Evolutionary conservation across 1,140 invertebrate species (phyloP), one percentile per base, ranked within the genome.

Genomic region (Tachypleus tridentatus): DNA sequence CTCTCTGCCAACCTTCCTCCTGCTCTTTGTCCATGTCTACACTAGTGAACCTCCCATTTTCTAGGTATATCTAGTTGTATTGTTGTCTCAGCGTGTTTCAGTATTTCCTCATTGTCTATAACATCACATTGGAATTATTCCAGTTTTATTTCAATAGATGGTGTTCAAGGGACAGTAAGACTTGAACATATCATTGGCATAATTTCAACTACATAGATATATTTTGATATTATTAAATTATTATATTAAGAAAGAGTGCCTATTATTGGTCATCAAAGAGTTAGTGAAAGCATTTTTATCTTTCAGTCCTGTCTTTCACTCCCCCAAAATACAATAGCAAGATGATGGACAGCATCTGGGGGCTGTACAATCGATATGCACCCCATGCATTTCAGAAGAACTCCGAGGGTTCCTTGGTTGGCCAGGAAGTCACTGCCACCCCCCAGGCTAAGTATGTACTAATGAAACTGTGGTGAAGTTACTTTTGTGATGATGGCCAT

Each of bases 321-420:
- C 86, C 87, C 3, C 74, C 84, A 52, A 87, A 89, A 71, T 92
- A 92, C 75, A 91, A 86, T 76, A 86, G 85, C 74, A 91, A 91
- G 74, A 72, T 90, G 70, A 91, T 92, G 89, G 91, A 91, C 74
- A 89, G 87, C 73, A 90, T 92, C 74, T 92, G 89, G 89, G 89
- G 89, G 7, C 76, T 87, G 61, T 92, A 92, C 79, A 92, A 92
- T 74, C 83, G 86, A 57, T 89, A 89, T 73, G 89, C 88, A 1
- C 86, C 87, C 3, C 87, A 90, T 72, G 90, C 90, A 74, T 85
- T 91, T 67, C 74, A 75, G 66, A 87, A 87, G 73, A 84, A 86
- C 71, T 85, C 84, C 69, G 85, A 87, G 72, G 81, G 71, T 29
- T 57, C 61, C 4, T 58, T 54, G 4, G 47, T 53, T 7, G 7